phyloP scores from a whole-genome alignment of 2,888 invertebrate species.

The Dynastes grantii region DNA sequence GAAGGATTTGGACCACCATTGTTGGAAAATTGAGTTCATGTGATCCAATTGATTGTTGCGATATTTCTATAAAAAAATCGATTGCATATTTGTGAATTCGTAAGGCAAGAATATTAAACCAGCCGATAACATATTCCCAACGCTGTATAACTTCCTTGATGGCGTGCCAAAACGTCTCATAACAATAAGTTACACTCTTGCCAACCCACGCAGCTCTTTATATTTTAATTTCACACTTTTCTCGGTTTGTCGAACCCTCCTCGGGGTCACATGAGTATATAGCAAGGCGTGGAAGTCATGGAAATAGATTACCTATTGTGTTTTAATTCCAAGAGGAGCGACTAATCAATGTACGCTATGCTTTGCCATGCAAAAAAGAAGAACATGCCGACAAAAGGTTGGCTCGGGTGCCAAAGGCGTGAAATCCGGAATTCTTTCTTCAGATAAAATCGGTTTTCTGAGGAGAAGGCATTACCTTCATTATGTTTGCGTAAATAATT shows the following conservation, averaged over 20 bases:
- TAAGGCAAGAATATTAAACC: no score
- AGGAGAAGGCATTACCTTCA: no score
- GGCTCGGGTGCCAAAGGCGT: neutral
- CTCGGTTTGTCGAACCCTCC: slow-evolving; percentile 2
- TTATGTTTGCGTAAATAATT: no score
- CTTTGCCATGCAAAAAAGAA: neutral
- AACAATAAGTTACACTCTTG: neutral
- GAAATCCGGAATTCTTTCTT: neutral
- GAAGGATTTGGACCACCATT: no score
- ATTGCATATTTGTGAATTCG: no score
- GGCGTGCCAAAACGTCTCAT: no score
- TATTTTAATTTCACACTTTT: slow-evolving; percentile 8
- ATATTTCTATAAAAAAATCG: no score
- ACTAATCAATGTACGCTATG: neutral
- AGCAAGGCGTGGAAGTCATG: slow-evolving; percentile 17
- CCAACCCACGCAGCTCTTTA: neutral
- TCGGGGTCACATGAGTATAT: neutral
- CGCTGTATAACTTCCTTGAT: no score
- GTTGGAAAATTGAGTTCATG: no score
- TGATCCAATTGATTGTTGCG: no score
- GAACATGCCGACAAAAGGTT: neutral
- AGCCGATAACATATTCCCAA: no score
- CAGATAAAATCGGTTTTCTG: no score
- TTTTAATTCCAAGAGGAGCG: slow-evolving; percentile 5
- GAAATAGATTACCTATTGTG: slow-evolving; percentile 34